Evolutionary conservation across 2,797 vertebrate genomes (phyloP), one percentile per base, ranked within the genome.

Genomic region (Hipposideros larvatus): DNA sequence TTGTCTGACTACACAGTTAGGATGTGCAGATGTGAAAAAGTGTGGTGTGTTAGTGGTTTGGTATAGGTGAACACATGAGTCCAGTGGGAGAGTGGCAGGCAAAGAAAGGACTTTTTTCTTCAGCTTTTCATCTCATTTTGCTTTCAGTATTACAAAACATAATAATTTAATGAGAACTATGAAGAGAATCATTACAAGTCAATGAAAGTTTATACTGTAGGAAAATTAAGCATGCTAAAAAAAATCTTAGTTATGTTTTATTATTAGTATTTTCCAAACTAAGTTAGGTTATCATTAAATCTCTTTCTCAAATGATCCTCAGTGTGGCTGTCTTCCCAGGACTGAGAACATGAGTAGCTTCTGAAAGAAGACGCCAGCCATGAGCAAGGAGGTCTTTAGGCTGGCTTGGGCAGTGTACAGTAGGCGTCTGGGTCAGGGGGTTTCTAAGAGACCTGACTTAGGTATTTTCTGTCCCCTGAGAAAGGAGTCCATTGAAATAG

Each of bases 361-460:
- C 53, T 71, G 75, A 79, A 43, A 86, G 65, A 91, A 86, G 55
- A 53, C 51, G 48, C 8, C 37, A 82, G 48, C 90, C 31, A 74
- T 61, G 74, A 68, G 82, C 41, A 94, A 79, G 5, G 66, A 37
- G 46, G 24, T 28, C 26, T 89, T 31, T 48, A 73, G 24, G 34
- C 51, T 59, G 9, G 28, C 9, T 37, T 87, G 46, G 71, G n/a
- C 59, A 66, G 51, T 65, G 28, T 28, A 63, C 4, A 68, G 7
- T 37, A 51, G 46, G 18, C 28, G 57, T 57, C 57, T 70, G 87
- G n/a, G 65, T 87, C 15, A 61, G 86, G 10, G 10, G 48, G 55
- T 89, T 96, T 89, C 41, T 93, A 59, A 89, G 89, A 94, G 48
- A 88, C 68, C 14, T 59, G 37, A 61, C 51, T 26, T 78, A 84